Percentiles rank a stretch among this genome's conserved stretches.
These are phyloP conservation scores for Cephus cinctus DNA, from an alignment of 1,140 invertebrate species.

Conservation along the genomic window DNA sequence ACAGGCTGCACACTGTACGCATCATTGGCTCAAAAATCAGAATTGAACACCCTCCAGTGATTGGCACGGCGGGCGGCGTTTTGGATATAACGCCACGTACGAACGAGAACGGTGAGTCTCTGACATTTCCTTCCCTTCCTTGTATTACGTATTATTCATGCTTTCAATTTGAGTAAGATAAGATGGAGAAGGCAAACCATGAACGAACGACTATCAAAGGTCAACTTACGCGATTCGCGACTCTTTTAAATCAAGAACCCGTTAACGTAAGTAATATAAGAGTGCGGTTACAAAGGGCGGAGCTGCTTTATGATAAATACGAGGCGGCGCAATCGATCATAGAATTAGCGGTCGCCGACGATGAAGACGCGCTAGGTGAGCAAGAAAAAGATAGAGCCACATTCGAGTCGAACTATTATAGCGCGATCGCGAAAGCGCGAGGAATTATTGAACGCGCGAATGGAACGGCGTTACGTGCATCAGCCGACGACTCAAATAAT, in stretches of 20 bases:
- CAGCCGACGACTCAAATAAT: no score
- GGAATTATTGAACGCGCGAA: neutral
- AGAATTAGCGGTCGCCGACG: neutral
- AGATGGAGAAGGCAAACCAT: neutral
- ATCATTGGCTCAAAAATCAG: no score
- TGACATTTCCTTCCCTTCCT: no score
- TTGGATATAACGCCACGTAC: no score
- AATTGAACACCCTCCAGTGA: no score
- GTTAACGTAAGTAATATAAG: neutral
- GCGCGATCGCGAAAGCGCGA: neutral
- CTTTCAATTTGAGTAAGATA: neutral
- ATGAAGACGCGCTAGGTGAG: neutral
- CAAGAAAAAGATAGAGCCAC: neutral
- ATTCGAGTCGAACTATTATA: neutral
- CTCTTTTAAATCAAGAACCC: neutral
- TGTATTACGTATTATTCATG: neutral
- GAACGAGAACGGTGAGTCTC: no score
- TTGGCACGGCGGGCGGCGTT: no score
- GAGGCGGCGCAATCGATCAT: neutral
- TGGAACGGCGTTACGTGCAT: neutral
- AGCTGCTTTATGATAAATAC: neutral
- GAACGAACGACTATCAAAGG: neutral
- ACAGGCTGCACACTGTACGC: no score
- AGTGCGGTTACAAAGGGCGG: neutral
- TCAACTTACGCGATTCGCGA: neutral